Evolutionary conservation across 2,797 vertebrate genomes (phyloP).

Genomic region (Arctocebus calabarensis): DNA sequence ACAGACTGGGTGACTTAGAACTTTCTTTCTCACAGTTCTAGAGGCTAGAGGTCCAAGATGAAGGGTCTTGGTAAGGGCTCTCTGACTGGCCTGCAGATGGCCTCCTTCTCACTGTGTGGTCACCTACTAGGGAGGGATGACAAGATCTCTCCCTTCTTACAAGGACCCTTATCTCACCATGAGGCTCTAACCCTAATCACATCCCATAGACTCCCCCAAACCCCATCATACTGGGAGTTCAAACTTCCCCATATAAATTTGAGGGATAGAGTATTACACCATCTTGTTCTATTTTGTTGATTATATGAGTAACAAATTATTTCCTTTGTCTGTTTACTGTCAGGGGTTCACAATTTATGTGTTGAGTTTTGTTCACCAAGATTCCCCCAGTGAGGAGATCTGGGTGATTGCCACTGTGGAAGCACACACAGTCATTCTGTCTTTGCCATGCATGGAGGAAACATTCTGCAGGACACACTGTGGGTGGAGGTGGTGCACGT

Average conservation of each 20-base stretch:
- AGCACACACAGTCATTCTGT: background rate
- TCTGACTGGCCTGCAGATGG: background rate
- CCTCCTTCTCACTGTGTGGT: background rate
- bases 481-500: too few relatives aligned
- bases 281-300: background rate
- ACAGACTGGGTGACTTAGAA: background rate
- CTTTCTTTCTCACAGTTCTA: background rate
- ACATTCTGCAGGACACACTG: rapidly evolving
- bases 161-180: background rate
- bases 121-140: background rate
- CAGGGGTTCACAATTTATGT: background rate
- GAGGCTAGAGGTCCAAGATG: background rate
- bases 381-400: background rate
- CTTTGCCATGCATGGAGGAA: background rate
- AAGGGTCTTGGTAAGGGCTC: background rate
- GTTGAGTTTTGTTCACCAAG: background rate
- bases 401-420: background rate
- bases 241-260: background rate
- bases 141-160: background rate
- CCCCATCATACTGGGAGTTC: too few relatives aligned
- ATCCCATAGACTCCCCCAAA: background rate
- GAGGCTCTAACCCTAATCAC: background rate
- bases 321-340: background rate
- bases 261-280: background rate
- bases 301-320: rapidly evolving